A percentile compares a stretch with the other conserved stretches of the same genome.
These are phyloP conservation scores for Manis pentadactyla DNA, from an alignment of 2,797 vertebrate genomes.

Conservation along the genomic window DNA sequence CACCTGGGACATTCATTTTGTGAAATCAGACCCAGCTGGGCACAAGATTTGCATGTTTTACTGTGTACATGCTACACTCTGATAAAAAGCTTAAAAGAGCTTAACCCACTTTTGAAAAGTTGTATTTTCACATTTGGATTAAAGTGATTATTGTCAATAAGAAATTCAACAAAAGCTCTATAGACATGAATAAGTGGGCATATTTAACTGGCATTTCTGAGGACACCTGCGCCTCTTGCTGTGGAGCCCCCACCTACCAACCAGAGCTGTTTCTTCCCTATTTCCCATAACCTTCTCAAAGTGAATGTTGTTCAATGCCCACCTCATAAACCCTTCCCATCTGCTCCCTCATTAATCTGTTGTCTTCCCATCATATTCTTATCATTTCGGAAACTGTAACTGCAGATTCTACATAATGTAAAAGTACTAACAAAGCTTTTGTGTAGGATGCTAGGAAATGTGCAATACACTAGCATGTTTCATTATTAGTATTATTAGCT, in stretches of 20 bases:
- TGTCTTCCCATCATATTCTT: background rate
- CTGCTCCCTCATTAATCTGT: background rate
- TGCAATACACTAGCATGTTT: background rate
- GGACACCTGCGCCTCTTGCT: background rate
- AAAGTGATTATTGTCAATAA: background rate
- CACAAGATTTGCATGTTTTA: background rate
- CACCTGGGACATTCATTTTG: background rate
- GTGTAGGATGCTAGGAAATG: background rate
- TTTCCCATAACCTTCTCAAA: background rate
- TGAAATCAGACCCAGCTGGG: background rate
- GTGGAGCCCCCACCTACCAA: background rate
- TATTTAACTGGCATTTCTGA: background rate
- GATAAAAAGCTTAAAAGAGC: slow-evolving; percentile 34
- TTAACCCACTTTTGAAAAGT: slow-evolving; percentile 19
- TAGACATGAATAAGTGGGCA: background rate
- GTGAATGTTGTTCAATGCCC: background rate
- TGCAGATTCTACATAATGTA: background rate
- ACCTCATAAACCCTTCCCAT: background rate
- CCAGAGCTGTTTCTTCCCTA: background rate
- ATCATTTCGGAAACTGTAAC: background rate
- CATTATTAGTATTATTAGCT: background rate
- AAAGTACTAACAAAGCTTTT: background rate
- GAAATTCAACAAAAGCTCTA: slow-evolving; percentile 32
- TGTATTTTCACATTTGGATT: slow-evolving; percentile 7
- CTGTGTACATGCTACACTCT: background rate